phyloP scores from a whole-genome alignment of 2,888 invertebrate genomes.

The Graphium colonna region DNA sequence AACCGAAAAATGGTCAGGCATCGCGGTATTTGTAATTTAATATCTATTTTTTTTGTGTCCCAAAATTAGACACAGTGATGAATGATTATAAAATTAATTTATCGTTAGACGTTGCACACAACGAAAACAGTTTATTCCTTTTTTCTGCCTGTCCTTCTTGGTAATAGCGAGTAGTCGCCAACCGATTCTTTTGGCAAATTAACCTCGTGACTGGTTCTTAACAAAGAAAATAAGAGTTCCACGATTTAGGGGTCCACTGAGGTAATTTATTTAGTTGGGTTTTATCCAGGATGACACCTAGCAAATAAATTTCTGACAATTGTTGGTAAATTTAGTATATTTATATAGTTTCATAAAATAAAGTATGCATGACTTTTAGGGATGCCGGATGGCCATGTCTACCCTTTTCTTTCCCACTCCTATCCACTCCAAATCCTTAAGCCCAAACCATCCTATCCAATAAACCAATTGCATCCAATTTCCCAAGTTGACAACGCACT shows the following conservation, averaged over 20 bases:
- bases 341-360: too few species aligned
- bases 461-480: too few species aligned
- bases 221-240: slow-evolving; percentile 17
- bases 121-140: slow-evolving; percentile 8
- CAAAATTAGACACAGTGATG: slow-evolving; percentile 6
- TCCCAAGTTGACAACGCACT: too few species aligned
- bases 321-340: too few species aligned
- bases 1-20: neutral
- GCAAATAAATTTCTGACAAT: too few species aligned
- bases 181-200: slow-evolving; percentile 15
- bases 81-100: slow-evolving; percentile 15
- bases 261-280: neutral
- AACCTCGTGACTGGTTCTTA: slow-evolving; percentile 20
- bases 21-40: neutral
- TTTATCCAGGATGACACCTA: too few species aligned
- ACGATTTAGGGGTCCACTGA: slow-evolving; percentile 15
- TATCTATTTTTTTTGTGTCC: slow-evolving; percentile 4
- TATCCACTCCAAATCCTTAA: too few species aligned
- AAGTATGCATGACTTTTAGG: too few species aligned
- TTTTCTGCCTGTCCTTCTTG: slow-evolving; percentile 20
- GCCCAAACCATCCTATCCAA: too few species aligned
- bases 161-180: slow-evolving; percentile 20
- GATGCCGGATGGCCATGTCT: too few species aligned
- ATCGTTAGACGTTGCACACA: slow-evolving; percentile 13
- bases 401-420: too few species aligned